A percentile compares a stretch with the other conserved stretches of the same genome.
Evolutionary conservation across 2,113 vertebrate genomes (phyloP).

Genomic region (Alethe diademata): DNA sequence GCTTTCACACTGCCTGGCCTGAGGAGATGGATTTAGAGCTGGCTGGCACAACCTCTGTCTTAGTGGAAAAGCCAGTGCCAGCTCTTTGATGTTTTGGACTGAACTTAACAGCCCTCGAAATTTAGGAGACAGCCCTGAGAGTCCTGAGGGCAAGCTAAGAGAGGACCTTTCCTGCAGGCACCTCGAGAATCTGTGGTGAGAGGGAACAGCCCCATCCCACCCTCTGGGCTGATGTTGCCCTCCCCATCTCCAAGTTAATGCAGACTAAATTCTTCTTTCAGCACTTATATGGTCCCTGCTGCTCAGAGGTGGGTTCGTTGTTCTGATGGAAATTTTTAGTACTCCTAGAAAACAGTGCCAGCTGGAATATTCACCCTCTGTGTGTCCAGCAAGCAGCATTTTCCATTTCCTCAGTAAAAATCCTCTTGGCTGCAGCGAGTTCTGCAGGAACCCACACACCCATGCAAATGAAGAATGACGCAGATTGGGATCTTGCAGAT

Average conservation of each 20-base stretch:
- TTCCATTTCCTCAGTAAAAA: slow-evolving; percentile 45
- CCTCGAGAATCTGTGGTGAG: fast-evolving
- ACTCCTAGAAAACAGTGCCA: slow-evolving; percentile 7
- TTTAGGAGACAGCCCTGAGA: background rate
- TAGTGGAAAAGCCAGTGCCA: background rate
- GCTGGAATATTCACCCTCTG: slow-evolving; percentile 25
- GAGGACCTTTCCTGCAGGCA: background rate
- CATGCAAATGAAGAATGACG: background rate
- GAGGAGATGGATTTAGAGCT: background rate
- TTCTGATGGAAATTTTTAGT: slow-evolving; percentile 41
- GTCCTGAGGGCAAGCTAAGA: background rate
- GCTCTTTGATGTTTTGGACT: background rate
- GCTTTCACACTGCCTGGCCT: background rate
- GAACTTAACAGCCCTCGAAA: background rate
- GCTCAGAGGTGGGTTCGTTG: background rate
- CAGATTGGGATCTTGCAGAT: background rate
- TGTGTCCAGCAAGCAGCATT: slow-evolving; percentile 41
- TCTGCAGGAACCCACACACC: background rate
- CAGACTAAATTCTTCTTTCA: background rate
- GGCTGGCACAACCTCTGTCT: background rate
- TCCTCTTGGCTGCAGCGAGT: background rate
- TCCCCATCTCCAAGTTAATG: background rate
- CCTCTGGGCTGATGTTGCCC: background rate
- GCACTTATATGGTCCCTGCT: background rate
- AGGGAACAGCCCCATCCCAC: background rate